phyloP scores from a whole-genome alignment of 2,888 invertebrate species.

The Isotomurus palustris region DNA sequence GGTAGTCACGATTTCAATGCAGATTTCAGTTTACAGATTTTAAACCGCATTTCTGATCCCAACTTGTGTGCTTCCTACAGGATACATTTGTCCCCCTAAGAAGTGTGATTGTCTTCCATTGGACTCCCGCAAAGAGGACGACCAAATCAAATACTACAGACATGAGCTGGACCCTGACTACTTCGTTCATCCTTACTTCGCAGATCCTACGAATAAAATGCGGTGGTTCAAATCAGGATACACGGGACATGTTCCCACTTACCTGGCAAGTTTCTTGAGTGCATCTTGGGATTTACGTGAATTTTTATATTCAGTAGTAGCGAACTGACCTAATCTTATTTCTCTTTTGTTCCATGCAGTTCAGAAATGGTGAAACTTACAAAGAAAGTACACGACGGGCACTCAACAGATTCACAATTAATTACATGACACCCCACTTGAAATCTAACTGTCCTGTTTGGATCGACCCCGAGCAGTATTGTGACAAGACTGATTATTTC shows the following conservation, averaged over 20 bases:
- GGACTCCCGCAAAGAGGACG: slow-evolving; percentile 33
- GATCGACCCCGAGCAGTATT: slow-evolving; percentile 37
- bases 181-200: slow-evolving; percentile 39
- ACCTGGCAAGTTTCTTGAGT: slow-evolving; percentile 29
- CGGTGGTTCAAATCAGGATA: slow-evolving; percentile 41
- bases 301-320: not conserved
- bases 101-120: slow-evolving; percentile 42
- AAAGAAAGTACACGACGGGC: slow-evolving; percentile 32
- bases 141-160: slow-evolving; percentile 34
- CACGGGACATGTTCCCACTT: slow-evolving; percentile 41
- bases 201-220: slow-evolving; percentile 38
- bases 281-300: not conserved
- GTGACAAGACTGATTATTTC: slow-evolving; percentile 27
- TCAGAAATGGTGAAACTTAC: slow-evolving; percentile 37
- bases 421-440: slow-evolving; percentile 34
- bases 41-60: not conserved
- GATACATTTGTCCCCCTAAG: slow-evolving; percentile 34
- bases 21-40: not conserved
- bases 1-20: slow-evolving; percentile 5
- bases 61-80: slow-evolving; percentile 9
- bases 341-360: slow-evolving; percentile 19
- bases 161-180: slow-evolving; percentile 34
- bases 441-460: slow-evolving; percentile 38
- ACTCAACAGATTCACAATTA: slow-evolving; percentile 34
- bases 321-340: not conserved